Conservation (phyloP, 1,140 invertebrate species). For the Ctenoplectra terminalis region DNA sequence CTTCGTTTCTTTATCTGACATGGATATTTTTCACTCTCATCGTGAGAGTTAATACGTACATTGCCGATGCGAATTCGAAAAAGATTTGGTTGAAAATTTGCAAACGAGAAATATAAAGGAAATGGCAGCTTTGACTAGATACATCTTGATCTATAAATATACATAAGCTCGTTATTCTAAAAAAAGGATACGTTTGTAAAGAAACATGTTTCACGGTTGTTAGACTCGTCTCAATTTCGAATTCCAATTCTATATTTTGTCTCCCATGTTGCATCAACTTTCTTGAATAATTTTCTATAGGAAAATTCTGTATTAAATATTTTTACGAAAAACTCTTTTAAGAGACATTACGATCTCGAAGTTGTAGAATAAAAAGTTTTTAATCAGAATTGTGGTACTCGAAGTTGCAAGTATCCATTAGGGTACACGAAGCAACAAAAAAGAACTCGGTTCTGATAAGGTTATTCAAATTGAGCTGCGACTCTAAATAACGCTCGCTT, state of each 20-base stretch:
- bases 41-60: not conserved
- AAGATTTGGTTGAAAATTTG: not conserved
- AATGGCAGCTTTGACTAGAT: not conserved
- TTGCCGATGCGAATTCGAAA: not conserved
- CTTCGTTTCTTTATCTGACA: not conserved
- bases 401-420: too few species aligned
- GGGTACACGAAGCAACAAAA: too few species aligned
- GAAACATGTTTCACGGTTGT: not conserved
- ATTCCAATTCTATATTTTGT: not conserved
- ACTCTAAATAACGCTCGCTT: too few species aligned
- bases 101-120: not conserved
- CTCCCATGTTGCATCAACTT: too few species aligned
- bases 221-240: not conserved
- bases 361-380: too few species aligned
- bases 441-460: too few species aligned
- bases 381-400: too few species aligned
- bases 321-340: not conserved
- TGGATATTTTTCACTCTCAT: too few species aligned
- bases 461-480: too few species aligned
- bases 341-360: too few species aligned
- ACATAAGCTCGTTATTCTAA: not conserved
- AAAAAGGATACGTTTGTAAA: not conserved
- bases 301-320: not conserved
- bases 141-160: slow-evolving; percentile 7
- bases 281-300: not conserved